A percentile compares a stretch with the other conserved stretches of the same genome.
phyloP scores from a whole-genome alignment of 2,113 vertebrate species.

The Macaca mulatta region DNA sequence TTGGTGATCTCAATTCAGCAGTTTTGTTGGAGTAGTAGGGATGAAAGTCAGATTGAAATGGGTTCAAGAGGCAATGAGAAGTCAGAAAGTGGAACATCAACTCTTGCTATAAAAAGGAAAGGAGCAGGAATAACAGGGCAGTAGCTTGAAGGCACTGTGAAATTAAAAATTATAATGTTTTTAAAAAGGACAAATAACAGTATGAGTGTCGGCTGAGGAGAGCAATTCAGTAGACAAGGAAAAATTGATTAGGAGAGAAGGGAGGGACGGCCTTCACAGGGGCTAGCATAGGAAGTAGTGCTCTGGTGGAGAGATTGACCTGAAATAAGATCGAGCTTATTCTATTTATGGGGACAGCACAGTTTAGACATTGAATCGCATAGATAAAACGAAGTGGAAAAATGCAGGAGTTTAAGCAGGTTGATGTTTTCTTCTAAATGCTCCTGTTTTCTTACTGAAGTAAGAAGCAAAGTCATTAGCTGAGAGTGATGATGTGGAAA shows the following conservation, averaged over 20 bases:
- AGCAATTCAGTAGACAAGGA: not conserved
- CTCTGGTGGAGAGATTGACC: not conserved
- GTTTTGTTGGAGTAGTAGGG: not conserved
- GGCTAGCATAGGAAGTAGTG: not conserved
- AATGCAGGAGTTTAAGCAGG: not conserved
- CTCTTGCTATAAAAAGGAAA: not conserved
- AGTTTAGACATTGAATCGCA: not conserved
- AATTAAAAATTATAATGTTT: not conserved
- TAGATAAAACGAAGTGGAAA: not conserved
- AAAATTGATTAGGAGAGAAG: not conserved
- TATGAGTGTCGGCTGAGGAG: not conserved
- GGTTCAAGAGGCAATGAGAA: not conserved
- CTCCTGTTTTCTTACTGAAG: not conserved
- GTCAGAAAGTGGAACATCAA: not conserved
- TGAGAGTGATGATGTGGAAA: not conserved
- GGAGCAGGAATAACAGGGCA: rapidly evolving
- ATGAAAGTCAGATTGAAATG: not conserved
- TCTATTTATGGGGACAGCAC: not conserved
- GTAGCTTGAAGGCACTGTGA: not conserved
- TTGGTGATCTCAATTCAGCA: not conserved
- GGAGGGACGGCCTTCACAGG: not conserved
- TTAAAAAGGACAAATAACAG: not conserved
- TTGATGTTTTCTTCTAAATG: not conserved
- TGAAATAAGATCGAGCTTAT: no score
- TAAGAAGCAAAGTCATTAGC: not conserved